Evolutionary conservation across 2,888 invertebrate genomes (phyloP), one percentile per base, ranked within the genome.

Genomic region (Synanthedon formicaeformis): DNA sequence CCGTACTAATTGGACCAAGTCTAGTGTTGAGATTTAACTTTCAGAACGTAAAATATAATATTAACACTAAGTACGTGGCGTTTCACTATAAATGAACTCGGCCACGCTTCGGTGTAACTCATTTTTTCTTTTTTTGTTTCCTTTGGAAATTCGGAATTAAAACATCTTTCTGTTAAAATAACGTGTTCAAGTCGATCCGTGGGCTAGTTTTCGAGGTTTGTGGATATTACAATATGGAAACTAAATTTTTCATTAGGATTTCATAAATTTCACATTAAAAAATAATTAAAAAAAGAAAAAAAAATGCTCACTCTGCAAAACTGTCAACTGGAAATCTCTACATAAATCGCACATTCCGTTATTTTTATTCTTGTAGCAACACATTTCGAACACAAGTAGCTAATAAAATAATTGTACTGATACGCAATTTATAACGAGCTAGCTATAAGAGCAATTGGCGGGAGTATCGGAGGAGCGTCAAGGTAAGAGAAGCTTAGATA

Each of bases 331-430:
- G 63, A 86, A 86, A 52, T 83, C 81, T 66, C 83, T 80, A 75
- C 87, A 87, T 71, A 82, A 61, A 48, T 85, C 80, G 70, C 87
- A 87, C 75, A 85, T 81, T 65, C 81, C 85, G 59, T 73, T 81
- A 67, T 68, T 77, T 75, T 78, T 77, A 61, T 68, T 77, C 75
- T 78, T 77, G 60, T 80, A 84, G 71, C 87, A 87, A 77, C 87
- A 87, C 87, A 87, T 87, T 69, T 75, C 76, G 27, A 34, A 58
- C 56, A 61, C 69, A 64, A n/a, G 53, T 13, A 53, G 53, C 53
- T 52, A 57, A 51, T 51, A 54, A 59, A 59, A 49, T 57, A 53
- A 54, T 51, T 34, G 6, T 49, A 49, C 23, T 49, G 23, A 16
- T 18, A 12, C 23, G 18, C 23, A 49, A 49, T 45, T 49, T 49